These are phyloP conservation scores for Agrilus cyanescens DNA, from an alignment of 2,888 invertebrate genomes.

Conservation along the genomic window DNA sequence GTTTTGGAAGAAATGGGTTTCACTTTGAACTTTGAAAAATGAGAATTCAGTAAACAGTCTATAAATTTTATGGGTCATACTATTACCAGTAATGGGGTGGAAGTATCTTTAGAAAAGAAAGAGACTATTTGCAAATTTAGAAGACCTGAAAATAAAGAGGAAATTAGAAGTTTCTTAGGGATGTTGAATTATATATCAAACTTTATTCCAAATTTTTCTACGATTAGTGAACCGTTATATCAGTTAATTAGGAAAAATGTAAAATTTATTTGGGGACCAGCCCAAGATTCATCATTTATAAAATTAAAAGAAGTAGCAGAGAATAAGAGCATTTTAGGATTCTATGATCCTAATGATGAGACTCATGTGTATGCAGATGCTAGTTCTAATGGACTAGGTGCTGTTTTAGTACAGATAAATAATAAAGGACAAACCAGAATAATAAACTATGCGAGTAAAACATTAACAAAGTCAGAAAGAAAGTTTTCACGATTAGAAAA, in stretches of 20 bases:
- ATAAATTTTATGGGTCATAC: too few relatives aligned
- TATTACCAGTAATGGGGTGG: slow-evolving; percentile 11
- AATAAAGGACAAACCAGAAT: slow-evolving; percentile 12
- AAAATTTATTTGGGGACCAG: slow-evolving; percentile 10
- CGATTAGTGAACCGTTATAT: slow-evolving; percentile 6
- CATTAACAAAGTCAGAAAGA: slow-evolving; percentile 16
- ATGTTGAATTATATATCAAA: slow-evolving; percentile 16
- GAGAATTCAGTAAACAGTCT: background rate
- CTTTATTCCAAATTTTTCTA: slow-evolving; percentile 14
- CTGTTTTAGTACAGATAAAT: slow-evolving; percentile 18
- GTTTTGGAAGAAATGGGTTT: background rate
- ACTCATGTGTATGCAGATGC: slow-evolving; percentile 21
- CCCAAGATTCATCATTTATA: slow-evolving; percentile 12
- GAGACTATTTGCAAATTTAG: slow-evolving; percentile 15
- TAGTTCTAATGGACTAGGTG: slow-evolving; percentile 20
- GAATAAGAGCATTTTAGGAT: slow-evolving; percentile 14
- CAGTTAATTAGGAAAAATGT: slow-evolving; percentile 8
- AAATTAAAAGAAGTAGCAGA: slow-evolving; percentile 10
- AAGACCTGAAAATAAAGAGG: slow-evolving; percentile 18
- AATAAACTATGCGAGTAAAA: slow-evolving; percentile 20
- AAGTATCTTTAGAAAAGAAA: slow-evolving; percentile 12
- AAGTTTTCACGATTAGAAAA: slow-evolving; percentile 27
- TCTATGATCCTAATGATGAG: slow-evolving; percentile 15
- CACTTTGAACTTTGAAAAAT: background rate
- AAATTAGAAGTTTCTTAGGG: slow-evolving; percentile 16